These are phyloP conservation scores for Ictalurus furcatus DNA, from an alignment of 2,113 vertebrate species.

Conservation along the genomic window DNA sequence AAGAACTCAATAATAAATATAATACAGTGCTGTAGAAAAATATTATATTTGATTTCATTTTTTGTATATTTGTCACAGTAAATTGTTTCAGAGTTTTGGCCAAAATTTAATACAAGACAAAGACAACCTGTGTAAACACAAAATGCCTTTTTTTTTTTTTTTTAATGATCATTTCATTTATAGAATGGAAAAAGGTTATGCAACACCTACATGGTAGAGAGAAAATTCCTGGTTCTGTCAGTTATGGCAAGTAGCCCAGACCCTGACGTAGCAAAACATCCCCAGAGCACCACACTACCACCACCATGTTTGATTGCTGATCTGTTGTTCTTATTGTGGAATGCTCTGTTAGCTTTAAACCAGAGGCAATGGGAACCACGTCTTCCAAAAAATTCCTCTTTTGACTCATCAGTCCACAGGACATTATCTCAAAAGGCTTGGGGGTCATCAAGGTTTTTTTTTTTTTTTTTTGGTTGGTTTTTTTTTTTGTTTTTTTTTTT, in stretches of 20 bases:
- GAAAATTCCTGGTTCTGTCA: background rate
- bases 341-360: background rate
- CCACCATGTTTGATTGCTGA: background rate
- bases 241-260: background rate
- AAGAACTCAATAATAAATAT: background rate
- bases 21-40: background rate
- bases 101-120: too few relatives aligned
- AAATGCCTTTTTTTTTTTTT: background rate
- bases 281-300: background rate
- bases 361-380: background rate
- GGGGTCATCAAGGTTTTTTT: background rate
- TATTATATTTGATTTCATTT: too few relatives aligned
- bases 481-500: too few relatives aligned
- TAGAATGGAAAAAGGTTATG: background rate
- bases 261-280: background rate
- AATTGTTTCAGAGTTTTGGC: too few relatives aligned
- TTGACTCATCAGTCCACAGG: background rate
- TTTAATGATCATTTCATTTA: background rate
- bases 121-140: background rate
- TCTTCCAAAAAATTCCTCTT: background rate
- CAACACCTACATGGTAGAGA: background rate
- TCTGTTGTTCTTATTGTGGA: background rate
- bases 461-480: background rate
- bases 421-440: background rate
- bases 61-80: too few relatives aligned